Percentiles rank a stretch among this genome's conserved stretches.
These are phyloP conservation scores for Callinectes sapidus DNA, from an alignment of 2,888 invertebrate genomes.

Conservation along the genomic window DNA sequence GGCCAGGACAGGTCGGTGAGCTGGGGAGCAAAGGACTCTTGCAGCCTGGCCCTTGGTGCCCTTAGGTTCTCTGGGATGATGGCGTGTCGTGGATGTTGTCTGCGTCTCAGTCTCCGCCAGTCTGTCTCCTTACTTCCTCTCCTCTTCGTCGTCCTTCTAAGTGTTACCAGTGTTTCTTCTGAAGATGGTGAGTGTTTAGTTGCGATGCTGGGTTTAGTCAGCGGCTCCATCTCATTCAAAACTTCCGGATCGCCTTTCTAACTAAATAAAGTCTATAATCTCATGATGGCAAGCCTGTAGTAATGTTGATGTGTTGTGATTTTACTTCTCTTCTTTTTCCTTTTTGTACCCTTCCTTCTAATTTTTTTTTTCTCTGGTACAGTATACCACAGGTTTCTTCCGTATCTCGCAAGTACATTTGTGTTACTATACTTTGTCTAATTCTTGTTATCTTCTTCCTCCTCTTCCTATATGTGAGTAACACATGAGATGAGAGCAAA, in stretches of 20 bases:
- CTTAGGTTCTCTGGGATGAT: not conserved
- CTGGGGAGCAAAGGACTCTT: not conserved
- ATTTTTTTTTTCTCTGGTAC: not conserved
- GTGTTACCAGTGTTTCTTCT: not conserved
- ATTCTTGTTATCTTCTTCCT: no score
- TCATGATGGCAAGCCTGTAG: no score
- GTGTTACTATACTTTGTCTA: no score
- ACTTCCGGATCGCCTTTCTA: no score
- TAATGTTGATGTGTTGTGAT: not conserved
- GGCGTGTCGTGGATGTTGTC: not conserved
- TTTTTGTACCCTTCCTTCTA: not conserved
- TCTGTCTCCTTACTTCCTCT: not conserved
- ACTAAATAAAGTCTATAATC: no score
- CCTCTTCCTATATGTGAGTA: no score
- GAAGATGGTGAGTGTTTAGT: not conserved
- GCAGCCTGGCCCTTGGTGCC: not conserved
- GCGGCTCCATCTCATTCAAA: no score
- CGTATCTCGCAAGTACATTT: no score
- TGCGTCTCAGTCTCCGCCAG: not conserved
- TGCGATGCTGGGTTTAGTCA: not conserved
- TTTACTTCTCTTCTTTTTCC: not conserved
- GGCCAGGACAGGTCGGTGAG: not conserved
- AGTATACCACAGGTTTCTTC: no score
- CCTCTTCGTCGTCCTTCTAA: not conserved
- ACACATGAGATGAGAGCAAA: no score